Evolutionary conservation across 2,797 vertebrate genomes (phyloP).

Genomic region (Halcyon badia): DNA sequence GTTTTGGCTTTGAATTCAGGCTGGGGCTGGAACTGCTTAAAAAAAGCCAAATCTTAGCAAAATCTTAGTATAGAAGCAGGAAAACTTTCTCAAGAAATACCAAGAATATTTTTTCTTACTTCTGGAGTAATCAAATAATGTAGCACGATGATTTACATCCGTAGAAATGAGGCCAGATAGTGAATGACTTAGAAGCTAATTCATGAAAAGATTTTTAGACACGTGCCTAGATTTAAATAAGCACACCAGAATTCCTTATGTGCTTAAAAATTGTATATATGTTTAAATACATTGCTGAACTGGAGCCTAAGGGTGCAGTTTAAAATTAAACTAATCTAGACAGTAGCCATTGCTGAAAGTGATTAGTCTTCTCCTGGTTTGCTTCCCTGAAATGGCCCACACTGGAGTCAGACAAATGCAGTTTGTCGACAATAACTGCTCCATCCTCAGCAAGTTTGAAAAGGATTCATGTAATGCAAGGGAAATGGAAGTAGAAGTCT

Average conservation of each 20-base stretch:
- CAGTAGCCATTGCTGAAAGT: background rate
- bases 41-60: background rate
- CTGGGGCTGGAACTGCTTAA: background rate
- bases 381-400: background rate
- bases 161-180: background rate
- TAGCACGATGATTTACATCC: background rate
- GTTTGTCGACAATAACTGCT: background rate
- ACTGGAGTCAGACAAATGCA: background rate
- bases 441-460: background rate
- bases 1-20: background rate
- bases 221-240: background rate
- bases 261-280: background rate
- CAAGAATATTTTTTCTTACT: background rate
- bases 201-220: background rate
- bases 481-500: background rate
- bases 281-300: background rate
- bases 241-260: background rate
- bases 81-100: background rate
- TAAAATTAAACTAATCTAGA: constrained; percentile 8
- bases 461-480: background rate
- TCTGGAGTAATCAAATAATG: background rate
- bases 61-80: background rate
- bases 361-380: background rate
- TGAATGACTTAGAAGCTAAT: background rate
- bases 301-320: constrained; percentile 2